A percentile compares a stretch with the other conserved stretches of the same genome.
phyloP scores from a whole-genome alignment of 2,113 vertebrate species.

The Arvicanthis niloticus region DNA sequence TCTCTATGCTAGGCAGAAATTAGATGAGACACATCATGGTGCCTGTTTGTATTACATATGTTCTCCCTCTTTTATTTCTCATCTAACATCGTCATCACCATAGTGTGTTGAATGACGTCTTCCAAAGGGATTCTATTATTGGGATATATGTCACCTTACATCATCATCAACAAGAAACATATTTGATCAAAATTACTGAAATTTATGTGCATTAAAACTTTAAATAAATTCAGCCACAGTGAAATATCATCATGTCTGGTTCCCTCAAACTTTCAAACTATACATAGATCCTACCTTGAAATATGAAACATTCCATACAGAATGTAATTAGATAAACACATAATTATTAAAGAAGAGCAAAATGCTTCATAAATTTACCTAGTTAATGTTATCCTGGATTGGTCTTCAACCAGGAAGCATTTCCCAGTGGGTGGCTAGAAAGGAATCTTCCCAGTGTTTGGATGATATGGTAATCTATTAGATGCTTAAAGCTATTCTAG shows the following conservation, averaged over 20 bases:
- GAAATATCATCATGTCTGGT: not conserved
- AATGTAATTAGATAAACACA: constrained; percentile 30
- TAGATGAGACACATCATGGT: not conserved
- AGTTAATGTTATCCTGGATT: not conserved
- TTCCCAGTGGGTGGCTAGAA: constrained; percentile 16
- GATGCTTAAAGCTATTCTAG: not conserved
- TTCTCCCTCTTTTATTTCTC: not conserved
- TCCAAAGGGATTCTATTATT: constrained; percentile 34
- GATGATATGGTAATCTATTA: constrained; percentile 7
- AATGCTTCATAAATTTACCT: constrained; percentile 50
- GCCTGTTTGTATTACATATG: not conserved
- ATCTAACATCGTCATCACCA: not conserved
- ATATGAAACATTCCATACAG: not conserved
- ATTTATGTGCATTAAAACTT: not conserved
- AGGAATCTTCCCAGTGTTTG: not conserved
- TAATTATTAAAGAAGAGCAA: constrained; percentile 6
- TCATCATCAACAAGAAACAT: not conserved
- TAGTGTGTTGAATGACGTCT: not conserved
- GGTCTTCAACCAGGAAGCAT: constrained; percentile 35
- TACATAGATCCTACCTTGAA: not conserved
- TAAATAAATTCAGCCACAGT: not conserved
- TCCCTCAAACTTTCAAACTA: not conserved
- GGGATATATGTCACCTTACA: not conserved
- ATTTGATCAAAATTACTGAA: constrained; percentile 11
- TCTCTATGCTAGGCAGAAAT: not conserved